Base-by-base conservation (phyloP, 2,797 vertebrate genomes). In the Galaxias olidus region DNA sequence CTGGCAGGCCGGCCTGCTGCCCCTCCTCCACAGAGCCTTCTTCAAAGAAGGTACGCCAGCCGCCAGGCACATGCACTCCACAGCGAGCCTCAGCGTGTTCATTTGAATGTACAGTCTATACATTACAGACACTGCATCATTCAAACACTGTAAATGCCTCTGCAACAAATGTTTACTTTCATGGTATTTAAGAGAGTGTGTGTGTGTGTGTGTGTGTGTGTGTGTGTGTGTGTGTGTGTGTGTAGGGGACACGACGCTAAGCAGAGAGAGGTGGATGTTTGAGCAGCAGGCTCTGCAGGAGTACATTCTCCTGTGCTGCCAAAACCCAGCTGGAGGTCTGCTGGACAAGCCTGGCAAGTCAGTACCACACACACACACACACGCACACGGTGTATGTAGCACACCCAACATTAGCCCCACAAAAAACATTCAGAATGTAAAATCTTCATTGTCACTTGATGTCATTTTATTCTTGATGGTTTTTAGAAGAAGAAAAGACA, bases 301-400 rank as follows among this genome's bases (percentile, higher is more conserved):
- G 68, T 99, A 98, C 87, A 96, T 98, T 74, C 94, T 98, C 9
- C 90, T 98, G 66, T 98, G 97, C 89, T 98, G 97, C 82, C 97
- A 99, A 88, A 96, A 96, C 83, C 95, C 95, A 0, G 90, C 90
- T 0, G 97, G 97, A 0, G 97, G 97, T 6, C 92, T 99, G 55
- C 85, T 99, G 77, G 97, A 99, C 79, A 98, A 99, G 61, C 97
- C 97, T 4, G 95, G 97, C 87, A 99, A 99, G 97, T 98, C 89
- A 93, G 97, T 97, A 79, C 73, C 63, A 17, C 74, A 50, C 58
- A 65, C 72, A 55, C 61, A 52, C 4, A 53, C 42, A 56, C 56
- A 47, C 43, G 18, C 10, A 2, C 52, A 19, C 17, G 30, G 30
- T 30, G 30, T 30, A 30, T n/a, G n/a, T n/a, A 30, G 30, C 30